A percentile compares a stretch with the other conserved stretches of the same genome.
Conservation (phyloP, 2,797 vertebrate species). For the Loris lydekkerianus region DNA sequence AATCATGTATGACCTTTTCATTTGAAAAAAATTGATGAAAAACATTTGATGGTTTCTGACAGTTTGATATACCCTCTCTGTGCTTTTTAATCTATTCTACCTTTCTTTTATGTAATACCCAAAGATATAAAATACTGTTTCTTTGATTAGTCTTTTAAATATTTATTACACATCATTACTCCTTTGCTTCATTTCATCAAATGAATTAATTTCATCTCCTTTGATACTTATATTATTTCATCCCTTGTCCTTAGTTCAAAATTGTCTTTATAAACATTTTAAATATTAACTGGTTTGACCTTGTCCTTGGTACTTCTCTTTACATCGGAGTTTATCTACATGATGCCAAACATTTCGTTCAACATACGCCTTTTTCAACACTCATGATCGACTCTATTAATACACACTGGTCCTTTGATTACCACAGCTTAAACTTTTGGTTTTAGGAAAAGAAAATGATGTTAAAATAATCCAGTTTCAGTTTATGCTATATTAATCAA, state of each 20-base stretch:
- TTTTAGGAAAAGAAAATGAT: background rate
- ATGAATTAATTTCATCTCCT: constrained; percentile 53
- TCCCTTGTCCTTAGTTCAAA: background rate
- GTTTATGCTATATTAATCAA: background rate
- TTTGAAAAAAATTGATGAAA: background rate
- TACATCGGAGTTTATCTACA: background rate
- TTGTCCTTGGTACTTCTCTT: constrained; percentile 16
- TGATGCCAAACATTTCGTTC: background rate
- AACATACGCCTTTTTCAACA: background rate
- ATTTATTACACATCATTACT: constrained; percentile 49
- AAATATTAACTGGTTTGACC: constrained; percentile 59
- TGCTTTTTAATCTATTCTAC: constrained; percentile 12
- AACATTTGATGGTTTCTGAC: background rate
- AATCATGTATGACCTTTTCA: constrained; percentile 26
- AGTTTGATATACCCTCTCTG: background rate
- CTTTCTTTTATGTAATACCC: background rate
- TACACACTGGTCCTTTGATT: background rate
- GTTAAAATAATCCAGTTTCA: background rate
- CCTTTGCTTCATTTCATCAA: constrained; percentile 19
- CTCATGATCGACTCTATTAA: background rate
- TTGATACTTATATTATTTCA: constrained; percentile 50
- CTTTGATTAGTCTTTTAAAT: constrained; percentile 53
- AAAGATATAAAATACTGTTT: background rate
- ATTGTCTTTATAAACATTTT: constrained; percentile 38
- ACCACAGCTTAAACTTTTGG: background rate